Conservation (phyloP, 1,140 invertebrate species). For the Aricia agestis region DNA sequence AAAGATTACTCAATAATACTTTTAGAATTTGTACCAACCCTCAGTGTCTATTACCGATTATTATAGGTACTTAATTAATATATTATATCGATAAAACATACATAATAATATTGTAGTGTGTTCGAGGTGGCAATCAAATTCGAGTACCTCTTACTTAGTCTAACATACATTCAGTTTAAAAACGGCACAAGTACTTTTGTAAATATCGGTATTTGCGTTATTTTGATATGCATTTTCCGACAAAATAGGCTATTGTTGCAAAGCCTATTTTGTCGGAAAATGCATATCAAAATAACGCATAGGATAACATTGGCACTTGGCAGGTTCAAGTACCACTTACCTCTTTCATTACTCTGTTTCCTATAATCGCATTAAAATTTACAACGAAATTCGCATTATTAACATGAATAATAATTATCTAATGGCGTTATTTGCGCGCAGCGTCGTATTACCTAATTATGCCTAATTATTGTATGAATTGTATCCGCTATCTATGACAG, state of each 20-base stretch:
- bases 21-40: no score
- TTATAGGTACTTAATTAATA: no score
- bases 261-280: no score
- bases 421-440: slow-evolving; percentile 19
- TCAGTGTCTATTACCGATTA: no score
- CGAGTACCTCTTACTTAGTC: no score
- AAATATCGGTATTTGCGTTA: neutral
- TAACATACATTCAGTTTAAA: no score
- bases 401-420: slow-evolving; percentile 20
- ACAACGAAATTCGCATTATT: slow-evolving; percentile 10
- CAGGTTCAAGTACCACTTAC: neutral
- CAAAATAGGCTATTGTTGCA: no score
- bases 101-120: no score
- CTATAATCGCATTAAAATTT: slow-evolving; percentile 3
- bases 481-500: slow-evolving; percentile 2
- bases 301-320: neutral
- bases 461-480: neutral
- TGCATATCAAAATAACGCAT: neutral
- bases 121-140: no score
- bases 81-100: no score
- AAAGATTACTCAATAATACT: no score
- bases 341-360: neutral
- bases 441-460: slow-evolving; percentile 7
- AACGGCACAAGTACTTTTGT: no score
- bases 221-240: neutral